Evolutionary conservation across 2,888 invertebrate genomes (phyloP).

Genomic region (Chrysomela aeneicollis): DNA sequence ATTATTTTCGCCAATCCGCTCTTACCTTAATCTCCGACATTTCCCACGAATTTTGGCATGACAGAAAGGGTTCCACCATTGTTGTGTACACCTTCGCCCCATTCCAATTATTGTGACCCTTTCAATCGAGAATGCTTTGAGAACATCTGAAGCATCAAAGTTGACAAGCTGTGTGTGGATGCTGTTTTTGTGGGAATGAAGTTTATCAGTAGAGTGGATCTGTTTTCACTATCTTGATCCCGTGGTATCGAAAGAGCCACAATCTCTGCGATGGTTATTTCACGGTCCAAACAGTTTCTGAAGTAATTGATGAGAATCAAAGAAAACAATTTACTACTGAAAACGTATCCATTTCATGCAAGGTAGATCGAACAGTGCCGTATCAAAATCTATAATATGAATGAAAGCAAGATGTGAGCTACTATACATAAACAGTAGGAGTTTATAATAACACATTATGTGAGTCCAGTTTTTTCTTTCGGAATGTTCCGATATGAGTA

Average conservation of each 20-base stretch:
- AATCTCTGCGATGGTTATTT: not conserved
- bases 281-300: not conserved
- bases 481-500: too few relatives aligned
- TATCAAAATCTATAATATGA: too few relatives aligned
- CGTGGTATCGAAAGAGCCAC: not conserved
- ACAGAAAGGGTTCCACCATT: constrained; percentile 41
- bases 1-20: constrained; percentile 33
- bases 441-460: too few relatives aligned
- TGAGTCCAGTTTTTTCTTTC: too few relatives aligned
- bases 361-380: not conserved
- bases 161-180: constrained; percentile 29
- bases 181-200: constrained; percentile 30
- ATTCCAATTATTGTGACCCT: constrained; percentile 41
- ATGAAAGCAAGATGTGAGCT: too few relatives aligned
- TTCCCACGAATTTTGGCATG: constrained; percentile 39
- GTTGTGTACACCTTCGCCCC: constrained; percentile 39
- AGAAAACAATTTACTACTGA: not conserved
- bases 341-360: constrained; percentile 1
- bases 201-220: constrained; percentile 23
- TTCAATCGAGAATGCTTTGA: constrained; percentile 30
- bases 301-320: not conserved
- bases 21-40: constrained; percentile 32
- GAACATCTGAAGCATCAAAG: constrained; percentile 36
- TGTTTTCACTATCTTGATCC: not conserved
- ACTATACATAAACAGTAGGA: too few relatives aligned